Base-by-base conservation (phyloP, 2,888 invertebrate species). In the Drosophila engyochracea region DNA sequence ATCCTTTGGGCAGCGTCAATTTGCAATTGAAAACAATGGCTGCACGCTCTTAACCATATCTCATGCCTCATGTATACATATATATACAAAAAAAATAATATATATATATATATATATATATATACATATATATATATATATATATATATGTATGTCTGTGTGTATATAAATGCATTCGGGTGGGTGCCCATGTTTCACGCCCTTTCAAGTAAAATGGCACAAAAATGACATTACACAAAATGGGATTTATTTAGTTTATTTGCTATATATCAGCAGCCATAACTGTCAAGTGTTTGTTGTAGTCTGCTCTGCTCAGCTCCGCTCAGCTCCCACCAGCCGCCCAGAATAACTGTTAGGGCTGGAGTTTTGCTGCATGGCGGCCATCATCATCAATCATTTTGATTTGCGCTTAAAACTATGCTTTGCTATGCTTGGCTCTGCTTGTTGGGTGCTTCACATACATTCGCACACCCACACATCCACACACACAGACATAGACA, bases 311-410 rank as follows among this genome's bases (percentile, higher is more conserved):
- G 22, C 47, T 14, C 44, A 0, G 22, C 9, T 4, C 39, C 0
- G 9, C 14, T 22, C 22, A 66, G 68, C 47, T 16, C 16, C 39
- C n/a, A 41, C 30, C 41, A 57, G n/a, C 28, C 28, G 39, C 60
- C 65, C 68, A 68, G 57, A 51, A 70, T 57, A 59, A 57, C 51
- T 39, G 49, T 44, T 61, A 19, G 54, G 60, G 58, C 62, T 30
- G 57, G 66, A 70, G 79, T 63, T 80, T 57, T 64, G 58, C 73
- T 76, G 71, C 76, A 80, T 81, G 71, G 59, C 74, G 82, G 66
- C 89, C 89, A 86, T 84, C 86, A 89, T 89, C 89, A 86, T 86
- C 89, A 86, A 86, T 86, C 86, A 86, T 86, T 86, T 86, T 86
- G 86, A 89, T 86, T 89, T 86, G 89, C 89, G 88, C 88, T 88